Evolutionary conservation across 1,140 invertebrate genomes (phyloP), one percentile per base, ranked within the genome.

Genomic region (Bathynomus jamesi): DNA sequence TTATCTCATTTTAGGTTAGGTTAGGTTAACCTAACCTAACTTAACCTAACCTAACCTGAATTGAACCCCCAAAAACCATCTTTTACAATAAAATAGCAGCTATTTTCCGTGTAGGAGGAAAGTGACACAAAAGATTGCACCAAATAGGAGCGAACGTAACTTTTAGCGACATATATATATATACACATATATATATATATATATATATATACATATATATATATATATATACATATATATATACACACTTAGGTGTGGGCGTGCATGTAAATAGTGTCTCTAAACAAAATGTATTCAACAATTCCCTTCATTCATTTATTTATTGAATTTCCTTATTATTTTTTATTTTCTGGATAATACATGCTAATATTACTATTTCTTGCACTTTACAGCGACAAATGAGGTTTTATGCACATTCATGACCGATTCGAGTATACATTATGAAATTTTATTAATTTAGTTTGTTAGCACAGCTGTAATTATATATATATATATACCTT

Each of bases 151-250:
- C 7, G 17, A 40, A 40, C 17, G 17, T 40, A 40, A 40, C 17
- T 40, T 4, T 2, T 25, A 46, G 4, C 10, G 8, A 27, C 13
- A 25, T 3, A 25, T 4, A 46, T 68, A 40, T 67, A 32, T 67
- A 67, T 67, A 32, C 24, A 67, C 46, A 67, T 67, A 67, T 32
- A 67, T 67, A 67, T 67, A 67, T 32, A 67, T 32, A 67, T 32
- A 67, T 67, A 67, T 67, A 67, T 67, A 67, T 67, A 67, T 67
- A 67, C 27, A 67, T 40, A 67, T 67, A 67, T 40, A 67, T 67
- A 67, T 67, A 67, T 67, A 40, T 66, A 66, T 21, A 29, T 30
- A 66, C n/a, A 66, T 28, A 66, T 29, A 66, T 66, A 31, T 30
- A 31, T 46, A 68, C 27, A 46, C 53, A 68, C 53, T 46, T 68